These are phyloP conservation scores for Typhlichthys eigenmanni DNA, from an alignment of 2,797 vertebrate species.

Conservation along the genomic window DNA sequence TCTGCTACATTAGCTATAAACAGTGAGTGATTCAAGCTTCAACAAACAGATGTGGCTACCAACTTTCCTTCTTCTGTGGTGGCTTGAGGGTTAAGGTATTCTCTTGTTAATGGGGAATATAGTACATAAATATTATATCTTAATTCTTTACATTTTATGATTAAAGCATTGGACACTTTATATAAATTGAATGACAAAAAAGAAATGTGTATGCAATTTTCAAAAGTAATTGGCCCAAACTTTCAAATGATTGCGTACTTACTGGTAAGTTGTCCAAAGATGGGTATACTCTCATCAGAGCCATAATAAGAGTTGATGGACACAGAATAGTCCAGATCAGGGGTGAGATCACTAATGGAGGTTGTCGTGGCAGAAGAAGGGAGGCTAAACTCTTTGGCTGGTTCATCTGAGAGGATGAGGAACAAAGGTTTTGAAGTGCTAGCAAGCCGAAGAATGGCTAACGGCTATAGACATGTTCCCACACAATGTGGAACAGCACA, in stretches of 20 bases:
- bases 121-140: no score
- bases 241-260: slow-evolving; percentile 62
- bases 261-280: slow-evolving; percentile 97
- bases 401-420: slow-evolving; percentile 80
- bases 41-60: slow-evolving; percentile 41
- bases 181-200: not conserved
- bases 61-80: slow-evolving; percentile 23
- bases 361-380: slow-evolving; percentile 83
- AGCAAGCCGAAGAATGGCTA: not conserved
- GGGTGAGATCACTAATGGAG: slow-evolving; percentile 85
- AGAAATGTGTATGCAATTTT: no score
- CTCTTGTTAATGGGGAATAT: not conserved
- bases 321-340: slow-evolving; percentile 90
- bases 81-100: slow-evolving; percentile 6
- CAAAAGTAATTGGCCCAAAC: not conserved
- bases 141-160: no score
- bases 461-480: not conserved
- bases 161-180: not conserved
- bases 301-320: slow-evolving; percentile 88
- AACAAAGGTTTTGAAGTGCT: not conserved
- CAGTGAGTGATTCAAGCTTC: slow-evolving; percentile 26
- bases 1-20: slow-evolving; percentile 44
- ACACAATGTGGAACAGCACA: not conserved
- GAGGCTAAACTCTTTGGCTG: slow-evolving; percentile 87
- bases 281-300: slow-evolving; percentile 90